These are phyloP conservation scores for Hedya salicella DNA, from an alignment of 2,888 invertebrate genomes.

Conservation along the genomic window DNA sequence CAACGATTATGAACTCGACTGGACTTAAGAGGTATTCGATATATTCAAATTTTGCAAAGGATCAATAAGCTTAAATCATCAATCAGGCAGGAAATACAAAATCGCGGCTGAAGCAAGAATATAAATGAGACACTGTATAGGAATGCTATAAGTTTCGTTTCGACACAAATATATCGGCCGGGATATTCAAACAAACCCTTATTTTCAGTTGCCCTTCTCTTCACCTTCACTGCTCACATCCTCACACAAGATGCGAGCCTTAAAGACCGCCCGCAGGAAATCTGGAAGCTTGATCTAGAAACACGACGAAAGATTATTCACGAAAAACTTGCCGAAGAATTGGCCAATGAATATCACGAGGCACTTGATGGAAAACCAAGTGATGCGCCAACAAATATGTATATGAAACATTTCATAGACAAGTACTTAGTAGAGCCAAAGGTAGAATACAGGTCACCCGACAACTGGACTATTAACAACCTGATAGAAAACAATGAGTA, in stretches of 20 bases:
- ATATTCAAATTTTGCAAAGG: too few species aligned
- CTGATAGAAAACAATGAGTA: not conserved
- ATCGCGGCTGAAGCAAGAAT: too few species aligned
- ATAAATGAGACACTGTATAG: too few species aligned
- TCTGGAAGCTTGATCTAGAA: conserved; percentile 1
- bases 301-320: not conserved
- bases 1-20: too few species aligned
- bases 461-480: not conserved
- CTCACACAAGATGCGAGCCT: not conserved
- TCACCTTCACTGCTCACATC: not conserved
- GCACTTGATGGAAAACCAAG: not conserved
- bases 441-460: not conserved
- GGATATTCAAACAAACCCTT: conserved; percentile 2
- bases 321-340: not conserved
- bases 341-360: not conserved
- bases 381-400: not conserved
- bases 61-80: too few species aligned
- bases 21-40: too few species aligned
- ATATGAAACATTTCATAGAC: conserved; percentile 10
- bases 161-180: not conserved
- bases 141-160: too few species aligned
- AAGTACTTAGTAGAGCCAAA: not conserved
- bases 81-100: too few species aligned
- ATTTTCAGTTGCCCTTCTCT: conserved; percentile 11
- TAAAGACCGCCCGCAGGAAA: not conserved